phyloP scores from a whole-genome alignment of 2,888 invertebrate genomes.

The Tenthredo amoena region DNA sequence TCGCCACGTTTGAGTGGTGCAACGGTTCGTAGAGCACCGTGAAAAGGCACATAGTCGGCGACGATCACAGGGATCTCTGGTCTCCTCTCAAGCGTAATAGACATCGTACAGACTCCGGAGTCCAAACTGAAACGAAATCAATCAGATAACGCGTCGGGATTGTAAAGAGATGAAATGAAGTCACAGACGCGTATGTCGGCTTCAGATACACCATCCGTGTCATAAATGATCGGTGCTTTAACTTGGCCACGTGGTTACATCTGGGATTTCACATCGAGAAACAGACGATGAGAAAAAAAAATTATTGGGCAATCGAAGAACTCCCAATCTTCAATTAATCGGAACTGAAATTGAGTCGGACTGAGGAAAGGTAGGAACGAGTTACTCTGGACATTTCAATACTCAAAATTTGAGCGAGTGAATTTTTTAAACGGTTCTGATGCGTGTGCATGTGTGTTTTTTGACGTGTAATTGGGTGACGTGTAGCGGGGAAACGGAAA shows the following conservation, averaged over 20 bases:
- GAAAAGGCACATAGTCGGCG: slow-evolving; percentile 21
- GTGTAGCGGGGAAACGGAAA: neutral
- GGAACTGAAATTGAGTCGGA: neutral
- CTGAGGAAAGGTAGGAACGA: too few relatives aligned
- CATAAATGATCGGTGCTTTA: neutral
- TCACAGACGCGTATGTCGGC: slow-evolving; percentile 10
- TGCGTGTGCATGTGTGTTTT: neutral
- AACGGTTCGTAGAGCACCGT: slow-evolving; percentile 25
- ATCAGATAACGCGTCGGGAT: slow-evolving; percentile 34
- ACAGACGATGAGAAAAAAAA: neutral
- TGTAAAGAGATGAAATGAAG: slow-evolving; percentile 24
- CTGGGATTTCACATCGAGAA: neutral
- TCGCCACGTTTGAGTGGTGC: neutral
- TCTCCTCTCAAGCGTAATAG: slow-evolving; percentile 32
- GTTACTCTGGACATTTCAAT: too few relatives aligned
- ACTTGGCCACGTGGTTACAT: neutral
- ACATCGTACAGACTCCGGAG: slow-evolving; percentile 41
- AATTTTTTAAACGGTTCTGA: neutral
- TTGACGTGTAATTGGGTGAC: neutral
- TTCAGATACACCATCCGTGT: neutral
- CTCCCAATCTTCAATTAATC: neutral
- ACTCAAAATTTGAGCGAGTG: neutral
- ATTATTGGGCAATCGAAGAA: neutral
- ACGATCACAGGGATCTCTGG: slow-evolving; percentile 24
- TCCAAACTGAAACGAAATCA: slow-evolving; percentile 14